Conservation (phyloP, 2,113 vertebrate genomes). For the Alethe castanea region DNA sequence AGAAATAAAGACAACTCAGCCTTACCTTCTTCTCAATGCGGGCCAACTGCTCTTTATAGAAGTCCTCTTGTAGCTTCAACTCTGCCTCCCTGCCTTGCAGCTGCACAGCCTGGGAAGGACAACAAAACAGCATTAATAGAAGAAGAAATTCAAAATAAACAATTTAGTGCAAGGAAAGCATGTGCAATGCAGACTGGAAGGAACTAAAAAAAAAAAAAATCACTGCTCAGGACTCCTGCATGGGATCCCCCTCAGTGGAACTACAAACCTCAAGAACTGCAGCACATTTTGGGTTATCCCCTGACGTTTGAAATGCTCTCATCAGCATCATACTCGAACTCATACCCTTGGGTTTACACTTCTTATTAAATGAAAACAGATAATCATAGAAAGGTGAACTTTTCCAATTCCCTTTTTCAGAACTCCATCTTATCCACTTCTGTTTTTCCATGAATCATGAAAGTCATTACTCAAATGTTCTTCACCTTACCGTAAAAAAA, state of each 20-base stretch:
- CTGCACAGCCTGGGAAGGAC: slow-evolving; percentile 74
- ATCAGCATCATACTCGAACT: background rate
- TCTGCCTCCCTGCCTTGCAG: slow-evolving; percentile 83
- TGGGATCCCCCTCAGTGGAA: background rate
- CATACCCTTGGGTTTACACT: background rate
- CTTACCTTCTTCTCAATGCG: slow-evolving; percentile 88
- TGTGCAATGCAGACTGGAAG: background rate
- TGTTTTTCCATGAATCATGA: background rate
- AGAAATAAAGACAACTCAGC: background rate
- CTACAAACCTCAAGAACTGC: background rate
- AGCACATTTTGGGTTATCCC: background rate
- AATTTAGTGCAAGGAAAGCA: background rate
- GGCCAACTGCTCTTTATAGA: slow-evolving; percentile 88
- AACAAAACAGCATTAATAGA: background rate
- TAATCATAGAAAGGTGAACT: background rate
- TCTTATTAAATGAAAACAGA: background rate
- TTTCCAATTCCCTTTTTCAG: background rate
- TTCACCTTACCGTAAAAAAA: background rate
- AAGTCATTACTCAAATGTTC: background rate
- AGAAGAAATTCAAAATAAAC: background rate
- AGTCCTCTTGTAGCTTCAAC: slow-evolving; percentile 73
- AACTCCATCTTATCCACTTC: background rate
- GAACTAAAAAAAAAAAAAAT: background rate
- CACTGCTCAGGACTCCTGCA: background rate
- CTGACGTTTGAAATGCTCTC: background rate